These are phyloP conservation scores for Botia almorhae DNA, from an alignment of 2,797 vertebrate species.

Conservation along the genomic window DNA sequence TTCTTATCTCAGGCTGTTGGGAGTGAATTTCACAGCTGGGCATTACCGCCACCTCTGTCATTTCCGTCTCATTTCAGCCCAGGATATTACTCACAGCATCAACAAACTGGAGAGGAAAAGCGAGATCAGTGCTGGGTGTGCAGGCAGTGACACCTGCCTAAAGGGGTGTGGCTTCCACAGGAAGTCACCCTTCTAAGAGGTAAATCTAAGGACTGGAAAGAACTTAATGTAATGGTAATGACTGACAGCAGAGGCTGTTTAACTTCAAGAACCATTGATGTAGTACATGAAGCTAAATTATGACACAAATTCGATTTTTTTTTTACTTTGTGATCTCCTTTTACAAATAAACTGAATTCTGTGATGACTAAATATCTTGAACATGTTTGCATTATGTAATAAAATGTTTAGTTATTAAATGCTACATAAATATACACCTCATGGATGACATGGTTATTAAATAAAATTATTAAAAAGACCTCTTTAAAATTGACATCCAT, in stretches of 20 bases:
- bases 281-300: too few relatives aligned
- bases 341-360: neutral
- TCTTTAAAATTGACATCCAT: neutral
- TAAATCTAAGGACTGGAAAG: neutral
- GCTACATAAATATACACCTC: neutral
- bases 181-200: neutral
- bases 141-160: conserved; percentile 41
- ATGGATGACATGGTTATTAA: neutral
- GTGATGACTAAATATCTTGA: neutral
- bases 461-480: neutral
- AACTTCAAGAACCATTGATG: neutral
- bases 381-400: neutral
- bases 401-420: neutral
- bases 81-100: conserved; percentile 67
- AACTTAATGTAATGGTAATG: neutral
- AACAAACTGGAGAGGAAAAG: conserved; percentile 51
- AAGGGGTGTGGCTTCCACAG: conserved; percentile 37
- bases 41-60: conserved; percentile 46
- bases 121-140: conserved; percentile 21
- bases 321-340: neutral
- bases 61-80: conserved; percentile 54
- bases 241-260: neutral
- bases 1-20: conserved; percentile 51
- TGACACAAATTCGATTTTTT: too few relatives aligned
- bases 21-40: conserved; percentile 51